Evolutionary conservation across 2,888 invertebrate genomes (phyloP).

Genomic region (Latheticus oryzae): DNA sequence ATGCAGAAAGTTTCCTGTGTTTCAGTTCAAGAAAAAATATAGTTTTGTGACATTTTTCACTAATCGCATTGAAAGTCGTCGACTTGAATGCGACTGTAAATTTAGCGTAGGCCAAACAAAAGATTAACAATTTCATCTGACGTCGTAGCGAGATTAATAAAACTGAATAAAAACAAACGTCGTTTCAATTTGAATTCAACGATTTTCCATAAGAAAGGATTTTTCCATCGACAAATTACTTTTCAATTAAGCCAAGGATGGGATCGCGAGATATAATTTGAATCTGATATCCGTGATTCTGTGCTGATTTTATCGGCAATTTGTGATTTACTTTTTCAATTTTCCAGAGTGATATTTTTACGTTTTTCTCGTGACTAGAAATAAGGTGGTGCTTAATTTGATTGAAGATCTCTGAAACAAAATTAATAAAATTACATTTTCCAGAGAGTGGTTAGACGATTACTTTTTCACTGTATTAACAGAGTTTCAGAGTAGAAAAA

Average conservation of each 20-base stretch:
- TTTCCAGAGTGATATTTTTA: slow-evolving; percentile 15
- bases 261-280: slow-evolving; percentile 17
- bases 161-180: slow-evolving; percentile 16
- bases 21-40: too few relatives aligned
- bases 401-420: slow-evolving; percentile 10
- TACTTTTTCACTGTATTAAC: too few relatives aligned
- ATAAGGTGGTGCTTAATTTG: slow-evolving; percentile 14
- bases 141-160: slow-evolving; percentile 1
- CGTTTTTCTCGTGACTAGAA: slow-evolving; percentile 3
- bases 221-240: slow-evolving; percentile 14
- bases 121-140: slow-evolving; percentile 5
- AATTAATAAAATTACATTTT: slow-evolving; percentile 14
- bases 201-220: slow-evolving; percentile 1
- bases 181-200: slow-evolving; percentile 4
- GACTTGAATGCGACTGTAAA: too few relatives aligned
- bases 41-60: too few relatives aligned
- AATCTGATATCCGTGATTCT: slow-evolving; percentile 15
- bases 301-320: slow-evolving; percentile 26
- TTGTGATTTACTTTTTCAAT: slow-evolving; percentile 26
- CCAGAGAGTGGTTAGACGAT: too few relatives aligned
- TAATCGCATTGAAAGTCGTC: too few relatives aligned
- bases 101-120: too few relatives aligned
- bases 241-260: slow-evolving; percentile 22
- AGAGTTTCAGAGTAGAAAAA: slow-evolving; percentile 1
- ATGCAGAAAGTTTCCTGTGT: too few relatives aligned